Percentiles rank a stretch among this genome's conserved stretches.
phyloP scores from a whole-genome alignment of 2,888 invertebrate species.

The Stramonita haemastoma region DNA sequence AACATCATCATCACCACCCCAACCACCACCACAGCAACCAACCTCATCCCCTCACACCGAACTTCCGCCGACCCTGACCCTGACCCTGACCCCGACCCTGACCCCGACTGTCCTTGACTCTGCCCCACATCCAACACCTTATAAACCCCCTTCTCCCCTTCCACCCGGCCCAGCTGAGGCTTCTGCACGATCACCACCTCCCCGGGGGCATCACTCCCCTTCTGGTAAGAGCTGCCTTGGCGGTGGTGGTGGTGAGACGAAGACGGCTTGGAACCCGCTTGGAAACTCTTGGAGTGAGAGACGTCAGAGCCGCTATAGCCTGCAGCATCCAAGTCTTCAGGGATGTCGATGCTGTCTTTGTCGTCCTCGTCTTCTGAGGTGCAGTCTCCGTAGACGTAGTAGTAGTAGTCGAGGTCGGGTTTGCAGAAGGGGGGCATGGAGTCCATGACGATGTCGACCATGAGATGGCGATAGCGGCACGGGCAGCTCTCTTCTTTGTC shows the following conservation, averaged over 20 bases:
- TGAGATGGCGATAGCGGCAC: slow-evolving; percentile 11
- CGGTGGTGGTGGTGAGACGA: too few species aligned
- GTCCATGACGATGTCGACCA: slow-evolving; percentile 36
- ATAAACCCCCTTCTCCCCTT: neutral
- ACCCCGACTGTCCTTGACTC: slow-evolving; percentile 1
- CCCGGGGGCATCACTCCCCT: neutral
- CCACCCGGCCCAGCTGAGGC: neutral
- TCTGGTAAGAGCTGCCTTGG: neutral
- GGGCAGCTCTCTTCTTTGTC: slow-evolving; percentile 40
- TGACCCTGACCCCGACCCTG: neutral
- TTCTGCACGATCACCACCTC: neutral
- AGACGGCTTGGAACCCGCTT: neutral
- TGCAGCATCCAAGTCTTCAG: neutral
- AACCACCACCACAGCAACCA: too few species aligned
- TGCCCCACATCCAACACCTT: neutral
- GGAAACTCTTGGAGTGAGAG: neutral
- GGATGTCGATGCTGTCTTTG: neutral
- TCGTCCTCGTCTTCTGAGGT: neutral
- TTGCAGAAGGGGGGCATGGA: slow-evolving; percentile 48
- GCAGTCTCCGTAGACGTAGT: slow-evolving; percentile 17
- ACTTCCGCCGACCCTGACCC: neutral
- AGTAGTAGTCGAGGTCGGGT: slow-evolving; percentile 40
- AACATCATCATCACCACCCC: too few species aligned
- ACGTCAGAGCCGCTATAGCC: too few species aligned
- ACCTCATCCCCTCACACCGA: neutral